Evolutionary conservation across 2,888 invertebrate species (phyloP), one percentile per base, ranked within the genome.

Genomic region (Pyrrhosoma nymphula): DNA sequence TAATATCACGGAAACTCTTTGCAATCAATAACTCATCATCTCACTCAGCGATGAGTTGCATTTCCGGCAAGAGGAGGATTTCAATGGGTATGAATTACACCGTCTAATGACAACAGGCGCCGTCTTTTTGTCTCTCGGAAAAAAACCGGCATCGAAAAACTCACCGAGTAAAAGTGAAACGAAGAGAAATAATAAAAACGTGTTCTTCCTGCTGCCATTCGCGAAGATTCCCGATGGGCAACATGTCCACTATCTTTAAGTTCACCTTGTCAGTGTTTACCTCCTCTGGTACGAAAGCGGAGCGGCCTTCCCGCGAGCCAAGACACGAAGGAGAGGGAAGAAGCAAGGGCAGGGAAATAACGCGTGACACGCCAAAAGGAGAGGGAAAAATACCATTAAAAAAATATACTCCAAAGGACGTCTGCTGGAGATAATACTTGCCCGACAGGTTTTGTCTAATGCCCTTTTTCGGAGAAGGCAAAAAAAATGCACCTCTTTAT

Each of bases 351-450:
- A 82, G 82, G 35, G 35, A 82, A 82, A 82, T 82, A 82, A 30
- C 82, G 35, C 35, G 1, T n/a, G 82, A 82, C 47, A 47, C 35
- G 82, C 82, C 82, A 82, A 82, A 69, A 82, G 82, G 82, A 82
- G 30, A 82, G 35, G 82, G 69, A 69, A 69, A 69, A 69, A 82
- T 82, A 35, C 82, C 35, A 30, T 35, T 82, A 6, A 14, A 82
- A 82, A 82, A 82, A 12, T 60, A 60, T 35, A 35, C 82, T 82
- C 35, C 82, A 82, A 82, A 82, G 82, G 82, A 82, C 82, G 82
- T 82, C 82, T 82, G 82, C 82, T 82, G 82, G 35, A 82, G 82
- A 82, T 82, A 82, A 82, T 30, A 82, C 82, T 35, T 16, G 82
- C 82, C 14, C 82, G 10, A 35, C 82, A 35, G 82, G 82, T 82